Base-by-base conservation (phyloP, 2,797 vertebrate species). In the Sibirionetta formosa region DNA sequence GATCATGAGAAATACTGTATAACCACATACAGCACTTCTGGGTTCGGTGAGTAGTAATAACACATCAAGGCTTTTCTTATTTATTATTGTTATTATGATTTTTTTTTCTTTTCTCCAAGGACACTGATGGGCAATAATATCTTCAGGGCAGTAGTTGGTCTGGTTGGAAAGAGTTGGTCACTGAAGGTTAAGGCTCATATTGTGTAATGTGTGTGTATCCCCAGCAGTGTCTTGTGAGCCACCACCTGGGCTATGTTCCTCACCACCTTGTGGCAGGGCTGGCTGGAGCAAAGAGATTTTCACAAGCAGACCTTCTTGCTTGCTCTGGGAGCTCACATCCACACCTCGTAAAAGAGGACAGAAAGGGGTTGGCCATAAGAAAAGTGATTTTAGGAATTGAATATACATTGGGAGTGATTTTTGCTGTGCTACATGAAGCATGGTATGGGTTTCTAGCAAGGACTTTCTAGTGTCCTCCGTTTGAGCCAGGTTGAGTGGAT, bases 1-100 rank as follows among this genome's bases (percentile, higher is more conserved):
- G 83, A 95, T 20, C 16, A 88, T 29, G 94, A 96, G 80, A 95
- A 96, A 7, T 96, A 2, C 64, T 97, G 96, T 5, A 35, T 0
- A 1, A 97, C 96, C 53, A 95, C 86, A 0, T 96, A 96, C 71
- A 95, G 81, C 53, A 7, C 81, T 33, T 44, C 14, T 16, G 96
- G 95, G 5, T 0, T 82, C 1, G 94, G 96, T 97, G 53, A 96
- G 96, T 56, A 54, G 19, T 63, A 40, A 10, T 11, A 40, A 17
- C 3, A 51, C 9, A 3, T 22, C 27, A 18, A 11, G 16, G 33
- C 2, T 53, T 16, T 23, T 61, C 16, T 36, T 46, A 50, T 50
- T 22, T 5, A 26, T 27, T 51, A 3, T 22, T 51, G 11, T 24
- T 23, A 0, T 22, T 4, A 24, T 53, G 40, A 10, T 5, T 5